Evolutionary conservation across 2,888 invertebrate species (phyloP).

Genomic region (Sepioteuthis lessoniana): DNA sequence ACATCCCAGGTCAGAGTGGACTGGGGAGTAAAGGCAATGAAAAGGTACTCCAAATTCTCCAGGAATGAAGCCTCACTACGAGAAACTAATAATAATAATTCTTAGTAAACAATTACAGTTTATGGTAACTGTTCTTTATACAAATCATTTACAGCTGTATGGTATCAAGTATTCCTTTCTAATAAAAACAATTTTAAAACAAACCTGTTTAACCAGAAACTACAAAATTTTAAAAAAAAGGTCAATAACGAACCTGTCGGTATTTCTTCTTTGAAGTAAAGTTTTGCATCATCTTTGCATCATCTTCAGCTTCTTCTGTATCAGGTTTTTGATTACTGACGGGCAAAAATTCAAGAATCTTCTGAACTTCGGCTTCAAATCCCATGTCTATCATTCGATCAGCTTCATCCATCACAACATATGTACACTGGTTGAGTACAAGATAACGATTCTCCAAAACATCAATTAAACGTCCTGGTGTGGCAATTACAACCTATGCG

Average conservation of each 20-base stretch:
- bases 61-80: too few relatives aligned
- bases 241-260: constrained; percentile 81
- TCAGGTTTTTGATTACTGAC: constrained; percentile 98
- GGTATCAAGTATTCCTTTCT: too few relatives aligned
- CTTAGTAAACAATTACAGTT: too few relatives aligned
- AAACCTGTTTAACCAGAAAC: too few relatives aligned
- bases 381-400: constrained; percentile 99
- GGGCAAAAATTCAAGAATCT: constrained; percentile 97
- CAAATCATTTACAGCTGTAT: too few relatives aligned
- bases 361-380: constrained; percentile 96
- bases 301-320: constrained; percentile 97
- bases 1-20: too few relatives aligned
- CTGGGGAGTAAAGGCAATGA: too few relatives aligned
- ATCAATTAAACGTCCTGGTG: constrained; percentile 98
- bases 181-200: too few relatives aligned
- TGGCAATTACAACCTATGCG: constrained; percentile 93
- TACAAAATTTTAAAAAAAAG: too few relatives aligned
- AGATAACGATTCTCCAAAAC: constrained; percentile 98
- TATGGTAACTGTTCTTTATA: too few relatives aligned
- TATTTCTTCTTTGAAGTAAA: constrained; percentile 97
- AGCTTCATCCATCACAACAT: constrained; percentile 89
- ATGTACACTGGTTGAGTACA: constrained; percentile 97
- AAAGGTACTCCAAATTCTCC: too few relatives aligned
- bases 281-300: constrained; percentile 89
- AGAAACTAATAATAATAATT: too few relatives aligned